phyloP scores from a whole-genome alignment of 2,888 invertebrate genomes.

The Yponomeuta malinellus region DNA sequence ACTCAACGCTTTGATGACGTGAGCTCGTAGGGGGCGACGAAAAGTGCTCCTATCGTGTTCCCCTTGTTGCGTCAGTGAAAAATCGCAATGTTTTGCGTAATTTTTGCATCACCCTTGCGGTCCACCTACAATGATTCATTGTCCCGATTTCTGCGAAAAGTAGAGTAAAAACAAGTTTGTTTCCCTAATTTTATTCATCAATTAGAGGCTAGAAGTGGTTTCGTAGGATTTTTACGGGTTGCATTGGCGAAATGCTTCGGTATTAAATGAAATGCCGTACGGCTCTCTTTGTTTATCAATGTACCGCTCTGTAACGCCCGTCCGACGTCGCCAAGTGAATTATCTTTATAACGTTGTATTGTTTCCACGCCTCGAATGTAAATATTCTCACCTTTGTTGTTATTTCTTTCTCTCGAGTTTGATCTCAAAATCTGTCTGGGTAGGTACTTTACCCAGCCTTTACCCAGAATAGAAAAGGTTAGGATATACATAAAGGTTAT shows the following conservation, averaged over 20 bases:
- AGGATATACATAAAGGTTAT: not conserved
- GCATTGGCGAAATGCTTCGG: conserved; percentile 24
- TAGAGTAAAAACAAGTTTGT: conserved; percentile 36
- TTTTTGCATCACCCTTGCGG: conserved; percentile 37
- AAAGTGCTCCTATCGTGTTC: conserved; percentile 41
- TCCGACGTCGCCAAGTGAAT: conserved; percentile 9
- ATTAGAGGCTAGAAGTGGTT: conserved; percentile 20
- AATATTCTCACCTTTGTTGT: conserved; percentile 14
- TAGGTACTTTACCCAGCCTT: not conserved
- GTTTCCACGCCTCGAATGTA: conserved; percentile 11
- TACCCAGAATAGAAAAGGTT: not conserved
- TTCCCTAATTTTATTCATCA: conserved; percentile 20
- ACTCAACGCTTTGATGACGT: conserved; percentile 60
- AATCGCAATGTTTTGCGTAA: not conserved
- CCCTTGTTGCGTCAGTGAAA: conserved; percentile 18
- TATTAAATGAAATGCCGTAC: conserved; percentile 38
- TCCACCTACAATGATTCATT: conserved; percentile 59
- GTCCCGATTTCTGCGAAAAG: conserved; percentile 54
- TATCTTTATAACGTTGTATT: conserved; percentile 18
- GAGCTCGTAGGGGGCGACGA: conserved; percentile 46
- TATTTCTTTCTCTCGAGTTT: conserved; percentile 1
- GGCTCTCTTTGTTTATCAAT: conserved; percentile 64
- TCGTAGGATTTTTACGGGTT: conserved; percentile 23
- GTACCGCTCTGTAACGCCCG: conserved; percentile 37
- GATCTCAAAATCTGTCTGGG: not conserved